Conservation (phyloP, 1,140 invertebrate species). For the Gryon sp. region DNA sequence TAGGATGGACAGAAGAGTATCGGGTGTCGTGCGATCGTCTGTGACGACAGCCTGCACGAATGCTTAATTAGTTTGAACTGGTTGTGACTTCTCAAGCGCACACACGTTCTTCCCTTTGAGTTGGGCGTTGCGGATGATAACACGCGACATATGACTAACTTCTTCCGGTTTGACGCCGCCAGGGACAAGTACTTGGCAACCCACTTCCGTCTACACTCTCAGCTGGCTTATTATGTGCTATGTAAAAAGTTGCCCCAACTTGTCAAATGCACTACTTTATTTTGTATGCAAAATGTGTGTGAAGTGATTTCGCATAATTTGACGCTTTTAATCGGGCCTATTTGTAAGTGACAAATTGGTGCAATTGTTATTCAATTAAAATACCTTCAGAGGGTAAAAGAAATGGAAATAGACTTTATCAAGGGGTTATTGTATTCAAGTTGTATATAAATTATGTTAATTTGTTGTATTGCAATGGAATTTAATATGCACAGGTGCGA, state of each 20-base stretch:
- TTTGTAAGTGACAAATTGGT: constrained; percentile 10
- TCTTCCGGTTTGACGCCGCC: constrained; percentile 30
- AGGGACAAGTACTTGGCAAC: constrained; percentile 19
- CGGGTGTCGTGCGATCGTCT: constrained; percentile 43
- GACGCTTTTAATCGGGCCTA: too few species aligned
- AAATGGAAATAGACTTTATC: too few species aligned
- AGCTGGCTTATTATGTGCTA: constrained; percentile 1
- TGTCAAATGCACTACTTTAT: too few species aligned
- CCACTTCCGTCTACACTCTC: constrained; percentile 20
- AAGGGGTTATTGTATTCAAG: too few species aligned
- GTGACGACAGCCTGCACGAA: constrained; percentile 56
- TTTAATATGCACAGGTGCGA: constrained; percentile 48
- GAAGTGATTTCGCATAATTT: too few species aligned
- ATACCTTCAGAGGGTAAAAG: too few species aligned
- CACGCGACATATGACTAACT: constrained; percentile 37
- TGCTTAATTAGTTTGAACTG: constrained; percentile 59
- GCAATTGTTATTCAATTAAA: too few species aligned
- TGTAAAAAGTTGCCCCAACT: too few species aligned
- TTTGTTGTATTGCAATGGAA: constrained; percentile 10
- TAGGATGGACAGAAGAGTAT: constrained; percentile 33
- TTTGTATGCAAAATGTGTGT: too few species aligned
- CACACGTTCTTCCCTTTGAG: too few species aligned
- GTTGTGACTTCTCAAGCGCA: constrained; percentile 7
- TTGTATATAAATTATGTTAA: constrained; percentile 46
- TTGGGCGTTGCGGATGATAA: constrained; percentile 14